Conservation (phyloP, 2,797 vertebrate genomes). For the Protosalanx chinensis region DNA sequence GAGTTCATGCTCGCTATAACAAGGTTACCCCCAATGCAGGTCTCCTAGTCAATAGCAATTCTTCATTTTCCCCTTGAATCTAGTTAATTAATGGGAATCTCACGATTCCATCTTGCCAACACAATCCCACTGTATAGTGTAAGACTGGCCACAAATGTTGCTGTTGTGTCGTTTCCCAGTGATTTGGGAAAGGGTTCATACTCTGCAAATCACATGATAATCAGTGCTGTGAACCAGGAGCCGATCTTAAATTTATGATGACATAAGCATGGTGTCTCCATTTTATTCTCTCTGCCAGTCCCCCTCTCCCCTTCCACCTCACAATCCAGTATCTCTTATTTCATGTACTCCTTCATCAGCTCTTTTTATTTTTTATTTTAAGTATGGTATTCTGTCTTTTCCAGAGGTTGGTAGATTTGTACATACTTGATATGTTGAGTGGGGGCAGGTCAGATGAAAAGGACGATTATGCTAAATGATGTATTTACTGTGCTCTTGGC, state of each 20-base stretch:
- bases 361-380: slow-evolving; percentile 16
- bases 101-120: neutral
- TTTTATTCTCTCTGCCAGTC: slow-evolving; percentile 16
- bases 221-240: neutral
- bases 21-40: neutral
- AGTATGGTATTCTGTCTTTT: slow-evolving; percentile 18
- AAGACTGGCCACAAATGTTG: neutral
- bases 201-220: neutral
- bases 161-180: neutral
- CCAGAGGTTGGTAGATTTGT: slow-evolving; percentile 15
- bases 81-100: neutral
- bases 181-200: neutral
- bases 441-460: neutral
- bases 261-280: too few relatives aligned
- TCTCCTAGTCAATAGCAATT: neutral
- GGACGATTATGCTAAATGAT: neutral
- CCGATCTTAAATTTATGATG: neutral
- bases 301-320: too few relatives aligned
- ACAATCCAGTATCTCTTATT: too few relatives aligned
- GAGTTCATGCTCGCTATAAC: neutral
- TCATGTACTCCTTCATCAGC: too few relatives aligned
- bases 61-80: neutral
- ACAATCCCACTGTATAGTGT: neutral
- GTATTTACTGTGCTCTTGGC: slow-evolving; percentile 8
- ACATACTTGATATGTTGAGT: slow-evolving; percentile 3